Evolutionary conservation across 2,888 invertebrate genomes (phyloP), one percentile per base, ranked within the genome.

Genomic region (Spodoptera littoralis): DNA sequence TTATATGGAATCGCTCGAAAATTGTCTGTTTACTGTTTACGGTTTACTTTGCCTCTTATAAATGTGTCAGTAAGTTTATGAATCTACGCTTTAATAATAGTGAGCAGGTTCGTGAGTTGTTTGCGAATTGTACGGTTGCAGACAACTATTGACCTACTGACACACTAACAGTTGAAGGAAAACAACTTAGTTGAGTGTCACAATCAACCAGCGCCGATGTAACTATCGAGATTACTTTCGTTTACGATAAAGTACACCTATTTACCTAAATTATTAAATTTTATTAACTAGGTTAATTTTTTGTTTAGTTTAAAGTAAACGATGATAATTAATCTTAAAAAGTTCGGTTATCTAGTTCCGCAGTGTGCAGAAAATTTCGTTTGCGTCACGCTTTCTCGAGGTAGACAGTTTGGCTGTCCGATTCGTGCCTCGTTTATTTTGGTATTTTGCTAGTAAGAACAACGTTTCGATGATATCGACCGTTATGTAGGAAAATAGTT

Each of bases 81-180:
- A 65, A 77, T 64, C 65, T 64, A 73, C 65, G 56, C 47, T 77
- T 76, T 60, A 73, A 70, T 77, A 81, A 79, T 78, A 81, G 81
- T 79, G 81, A 89, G 87, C 90, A 90, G 88, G 91, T 90, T 89
- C 84, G 84, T 87, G 86, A 88, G 87, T 86, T 83, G 90, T 88
- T 89, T 88, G 90, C 89, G 86, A 91, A 88, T 87, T 82, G 83
- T 86, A 85, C 84, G 86, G 87, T 86, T 86, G 90, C 88, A 89
- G 85, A 78, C 85, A 89, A 92, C 88, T 92, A 92, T 92, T 93
- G 94, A 93, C 94, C 94, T 65, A 93, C 90, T 94, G 90, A 92
- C 94, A 90, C 88, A 93, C 84, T 84, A 91, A 89, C 82, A 69
- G 73, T 66, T 81, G 90, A 92, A 93, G 92, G 93, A 92, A 89